A percentile compares a stretch with the other conserved stretches of the same genome.
phyloP scores from a whole-genome alignment of 2,888 invertebrate genomes.

The Lingula anatina region DNA sequence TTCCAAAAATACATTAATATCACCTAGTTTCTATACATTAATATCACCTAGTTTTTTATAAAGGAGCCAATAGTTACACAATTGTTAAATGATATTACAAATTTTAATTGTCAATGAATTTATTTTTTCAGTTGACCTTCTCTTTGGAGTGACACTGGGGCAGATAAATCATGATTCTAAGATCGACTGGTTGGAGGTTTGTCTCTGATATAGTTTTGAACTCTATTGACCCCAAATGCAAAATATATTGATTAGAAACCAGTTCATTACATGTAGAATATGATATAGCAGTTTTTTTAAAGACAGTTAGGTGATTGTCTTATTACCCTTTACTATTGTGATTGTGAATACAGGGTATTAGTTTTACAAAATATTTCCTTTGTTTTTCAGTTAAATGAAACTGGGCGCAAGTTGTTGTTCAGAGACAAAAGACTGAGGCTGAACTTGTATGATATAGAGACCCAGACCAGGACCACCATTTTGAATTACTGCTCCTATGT shows the following conservation, averaged over 20 bases:
- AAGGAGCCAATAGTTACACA: no score
- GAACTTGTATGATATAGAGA: constrained; percentile 60
- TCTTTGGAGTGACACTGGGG: constrained; percentile 61
- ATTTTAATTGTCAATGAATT: neutral
- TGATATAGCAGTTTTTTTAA: neutral
- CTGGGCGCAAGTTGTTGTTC: constrained; percentile 81
- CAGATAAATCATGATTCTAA: constrained; percentile 88
- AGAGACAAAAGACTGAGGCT: constrained; percentile 78
- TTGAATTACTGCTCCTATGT: constrained; percentile 62
- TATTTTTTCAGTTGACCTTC: constrained; percentile 56
- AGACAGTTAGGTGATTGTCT: no score
- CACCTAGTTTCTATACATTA: no score
- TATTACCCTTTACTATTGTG: neutral
- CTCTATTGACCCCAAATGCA: neutral
- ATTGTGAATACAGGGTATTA: neutral
- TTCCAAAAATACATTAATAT: no score
- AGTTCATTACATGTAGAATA: neutral
- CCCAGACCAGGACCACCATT: constrained; percentile 52
- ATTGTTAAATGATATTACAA: no score
- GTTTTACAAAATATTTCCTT: neutral
- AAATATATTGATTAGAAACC: neutral
- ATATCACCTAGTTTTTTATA: no score
- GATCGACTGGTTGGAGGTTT: constrained; percentile 88
- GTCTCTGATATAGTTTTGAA: constrained; percentile 2
- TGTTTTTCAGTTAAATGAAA: constrained; percentile 76